Evolutionary conservation across 2,888 invertebrate species (phyloP), one percentile per base, ranked within the genome.

Genomic region (Macaria liturata): DNA sequence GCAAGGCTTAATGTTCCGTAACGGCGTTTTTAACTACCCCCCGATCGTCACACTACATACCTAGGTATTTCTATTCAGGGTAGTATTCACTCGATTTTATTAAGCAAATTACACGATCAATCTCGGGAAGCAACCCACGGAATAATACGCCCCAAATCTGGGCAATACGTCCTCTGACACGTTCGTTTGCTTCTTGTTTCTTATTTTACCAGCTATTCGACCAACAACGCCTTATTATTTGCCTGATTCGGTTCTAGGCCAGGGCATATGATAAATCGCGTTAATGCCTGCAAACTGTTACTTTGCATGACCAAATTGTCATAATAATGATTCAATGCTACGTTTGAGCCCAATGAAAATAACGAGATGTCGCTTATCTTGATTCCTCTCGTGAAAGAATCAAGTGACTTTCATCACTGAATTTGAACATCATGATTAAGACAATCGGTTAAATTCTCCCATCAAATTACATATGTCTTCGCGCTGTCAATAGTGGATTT

Each of bases 91-190:
- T 46, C 32, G 53, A 52, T 50, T 50, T 44, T 56, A 49, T 47
- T 40, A 49, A 32, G 49, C 34, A 57, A 59, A 63, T 63, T 49
- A 53, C 34, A 42, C 49, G 45, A 57, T 63, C 57, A 60, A 60
- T 60, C 55, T 55, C 48, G 40, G 30, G 50, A 37, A 37, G 54
- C 9, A 42, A 45, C 43, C 39, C 44, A 46, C 44, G 42, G 39
- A 49, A 54, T 48, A 51, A 51, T 52, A 51, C 48, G 45, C 50
- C 44, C 42, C 4, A 51, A 54, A 62, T 54, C 53, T 46, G 8
- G 32, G 49, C 30, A 53, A 50, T 54, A 53, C 49, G 48, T 50
- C 37, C 44, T 50, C 9, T 34, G 44, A 56, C 49, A 57, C 53
- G 47, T 50, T 34, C 34, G 42, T 52, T 45, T 52, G 43, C 46